Base-by-base conservation (phyloP, 2,113 vertebrate genomes). In the Todiramphus chloris region DNA sequence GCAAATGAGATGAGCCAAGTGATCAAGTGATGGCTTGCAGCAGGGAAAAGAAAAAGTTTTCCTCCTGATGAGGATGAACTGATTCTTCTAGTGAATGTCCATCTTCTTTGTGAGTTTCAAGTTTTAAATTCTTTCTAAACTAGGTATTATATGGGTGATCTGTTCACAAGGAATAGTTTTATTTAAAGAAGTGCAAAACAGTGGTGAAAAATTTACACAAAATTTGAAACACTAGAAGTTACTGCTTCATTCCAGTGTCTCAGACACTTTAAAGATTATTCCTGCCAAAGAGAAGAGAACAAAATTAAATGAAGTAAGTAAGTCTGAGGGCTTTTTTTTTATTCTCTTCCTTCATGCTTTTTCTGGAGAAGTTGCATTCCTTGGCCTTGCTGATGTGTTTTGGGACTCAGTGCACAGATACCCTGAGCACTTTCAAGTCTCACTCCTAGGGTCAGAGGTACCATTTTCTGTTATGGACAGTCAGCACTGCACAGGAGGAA, bases 11-110 rank as follows among this genome's bases (percentile, higher is more conserved):
- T 10, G 10, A 69, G 5, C 3, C 4, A 30, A 3, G 7, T 25
- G 15, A 46, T n/a, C 3, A 17, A 20, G 14, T 2, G 4, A 5
- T 6, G 10, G 4, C 11, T 69, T 69, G 5, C 25, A 83, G 21
- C 21, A 69, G 13, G 21, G 18, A 43, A 76, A 70, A 11, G 1
- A 2, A 28, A 60, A 78, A 67, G 27, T 0, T 7, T 87, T 50
- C 13, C 16, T 21, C 13, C 7, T 23, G 6, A 31, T 4, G 11
- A 58, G 19, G 5, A 10, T 3, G 1, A 67, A 2, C 3, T 81
- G 21, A 0, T 0, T 79, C 55, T 85, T 72, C 28, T 30, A 27
- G 12, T 7, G 9, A 39, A 51, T 11, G 3, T 23, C 8, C 2
- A 5, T 3, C 17, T 55, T 8, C 5, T 59, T 28, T 67, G n/a